Conservation (phyloP, 2,888 invertebrate species). For the Pristionchus maxplancki region DNA sequence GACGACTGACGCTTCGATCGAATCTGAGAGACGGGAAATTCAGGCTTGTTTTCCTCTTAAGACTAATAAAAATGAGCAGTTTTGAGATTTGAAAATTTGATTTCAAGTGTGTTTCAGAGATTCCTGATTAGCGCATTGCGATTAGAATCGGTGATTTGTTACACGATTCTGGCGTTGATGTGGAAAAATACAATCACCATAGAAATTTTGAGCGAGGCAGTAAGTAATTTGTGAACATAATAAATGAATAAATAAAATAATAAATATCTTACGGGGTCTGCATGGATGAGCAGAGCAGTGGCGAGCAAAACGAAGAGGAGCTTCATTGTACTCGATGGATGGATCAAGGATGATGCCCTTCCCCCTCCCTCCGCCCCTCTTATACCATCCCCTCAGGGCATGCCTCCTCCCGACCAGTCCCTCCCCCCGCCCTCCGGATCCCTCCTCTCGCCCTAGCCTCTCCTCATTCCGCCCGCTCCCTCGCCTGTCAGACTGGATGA, state of each 20-base stretch:
- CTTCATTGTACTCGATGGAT: constrained; percentile 5
- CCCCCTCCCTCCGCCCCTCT: background rate
- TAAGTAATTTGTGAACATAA: too few species aligned
- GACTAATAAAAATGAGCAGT: too few species aligned
- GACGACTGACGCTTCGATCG: background rate
- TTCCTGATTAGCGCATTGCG: background rate
- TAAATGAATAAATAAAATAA: background rate
- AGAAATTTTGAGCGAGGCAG: too few species aligned
- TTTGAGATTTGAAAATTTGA: too few species aligned
- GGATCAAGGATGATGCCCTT: background rate
- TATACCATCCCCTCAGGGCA: constrained; percentile 35
- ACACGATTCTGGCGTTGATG: too few species aligned
- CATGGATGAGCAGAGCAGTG: background rate
- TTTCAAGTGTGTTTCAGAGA: background rate
- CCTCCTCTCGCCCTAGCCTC: too few species aligned
- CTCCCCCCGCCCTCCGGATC: background rate
- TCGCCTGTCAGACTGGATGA: background rate
- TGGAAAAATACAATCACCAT: too few species aligned
- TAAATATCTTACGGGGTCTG: constrained; percentile 8
- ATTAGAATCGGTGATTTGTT: background rate
- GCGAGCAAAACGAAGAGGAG: background rate
- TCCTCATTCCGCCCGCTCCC: background rate
- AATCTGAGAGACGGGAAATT: background rate
- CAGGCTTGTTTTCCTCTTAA: too few species aligned
- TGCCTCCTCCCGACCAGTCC: background rate